Evolutionary conservation across 2,113 vertebrate genomes (phyloP), one percentile per base, ranked within the genome.

Genomic region (Heterochromis multidens): DNA sequence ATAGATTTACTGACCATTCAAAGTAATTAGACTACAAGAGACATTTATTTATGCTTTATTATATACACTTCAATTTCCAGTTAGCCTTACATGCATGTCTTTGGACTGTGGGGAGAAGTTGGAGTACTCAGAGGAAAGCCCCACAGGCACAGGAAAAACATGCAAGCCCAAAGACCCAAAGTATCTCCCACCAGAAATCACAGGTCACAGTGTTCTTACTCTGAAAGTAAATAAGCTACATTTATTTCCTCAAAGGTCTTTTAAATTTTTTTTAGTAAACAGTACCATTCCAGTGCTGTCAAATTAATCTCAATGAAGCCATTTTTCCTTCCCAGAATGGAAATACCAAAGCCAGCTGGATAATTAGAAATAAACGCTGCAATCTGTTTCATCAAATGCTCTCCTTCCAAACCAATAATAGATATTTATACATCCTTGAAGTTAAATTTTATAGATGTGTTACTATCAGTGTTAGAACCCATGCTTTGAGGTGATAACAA

Each of bases 301-400:
- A 62, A 91, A 90, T 91, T 21, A 85, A 91, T 90, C 77, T 82
- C 46, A 84, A 31, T 23, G 62, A 85, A 91, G 93, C 60, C 70
- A 86, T 83, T 58, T 88, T 87, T 81, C 52, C 61, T 67, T 59
- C 52, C 65, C 72, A 8, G 35, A 81, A 12, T 88, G 61, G 62
- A 91, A 90, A 91, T 83, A 88, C 7, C 43, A 81, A 37, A 85
- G 72, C 31, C 61, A 81, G 60, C 72, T 83, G 85, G 52, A 81
- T 89, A 82, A 86, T 89, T 82, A 77, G 74, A 89, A 90, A 82
- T 16, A 92, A 93, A 84, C 49, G 54, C 52, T 87, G 58, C 81
- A 81, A 77, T 92, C 77, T 63, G 31, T 87, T 70, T 76, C 65
- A 80, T 85, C 49, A 58, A 89, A 87, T 29, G 60, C 63, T 81